A percentile compares a stretch with the other conserved stretches of the same genome.
Evolutionary conservation across 2,797 vertebrate species (phyloP).

Genomic region (Megalops cyprinoides): DNA sequence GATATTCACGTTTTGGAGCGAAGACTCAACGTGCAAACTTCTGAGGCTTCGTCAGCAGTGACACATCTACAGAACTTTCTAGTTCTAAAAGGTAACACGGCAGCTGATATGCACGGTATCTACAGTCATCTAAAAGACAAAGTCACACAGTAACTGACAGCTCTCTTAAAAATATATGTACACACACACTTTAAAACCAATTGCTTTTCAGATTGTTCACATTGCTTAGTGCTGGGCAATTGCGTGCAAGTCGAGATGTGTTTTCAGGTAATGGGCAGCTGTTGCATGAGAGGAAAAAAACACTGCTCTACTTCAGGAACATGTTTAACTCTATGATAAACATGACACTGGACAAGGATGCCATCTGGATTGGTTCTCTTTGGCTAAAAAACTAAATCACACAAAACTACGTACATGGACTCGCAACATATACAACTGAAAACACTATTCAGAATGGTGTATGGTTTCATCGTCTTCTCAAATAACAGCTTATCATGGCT

Average conservation of each 20-base stretch:
- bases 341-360: neutral
- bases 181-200: constrained; percentile 27
- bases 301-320: constrained; percentile 11
- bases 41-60: constrained; percentile 33
- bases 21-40: constrained; percentile 32
- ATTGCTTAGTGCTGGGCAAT: constrained; percentile 43
- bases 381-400: constrained; percentile 27
- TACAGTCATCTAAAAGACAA: constrained; percentile 26
- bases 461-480: neutral
- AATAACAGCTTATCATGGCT: constrained; percentile 17
- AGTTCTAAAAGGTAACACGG: neutral
- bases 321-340: constrained; percentile 5
- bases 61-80: neutral
- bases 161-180: constrained; percentile 34
- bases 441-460: neutral
- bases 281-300: constrained; percentile 41
- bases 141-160: constrained; percentile 20
- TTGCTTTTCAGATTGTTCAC: constrained; percentile 43
- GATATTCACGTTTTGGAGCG: constrained; percentile 37
- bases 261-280: constrained; percentile 37
- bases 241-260: constrained; percentile 41
- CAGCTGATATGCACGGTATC: constrained; percentile 21
- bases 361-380: constrained; percentile 23
- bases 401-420: neutral
- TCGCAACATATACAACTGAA: neutral